phyloP scores from a whole-genome alignment of 2,113 vertebrate species.

The Centropus unirufus region DNA sequence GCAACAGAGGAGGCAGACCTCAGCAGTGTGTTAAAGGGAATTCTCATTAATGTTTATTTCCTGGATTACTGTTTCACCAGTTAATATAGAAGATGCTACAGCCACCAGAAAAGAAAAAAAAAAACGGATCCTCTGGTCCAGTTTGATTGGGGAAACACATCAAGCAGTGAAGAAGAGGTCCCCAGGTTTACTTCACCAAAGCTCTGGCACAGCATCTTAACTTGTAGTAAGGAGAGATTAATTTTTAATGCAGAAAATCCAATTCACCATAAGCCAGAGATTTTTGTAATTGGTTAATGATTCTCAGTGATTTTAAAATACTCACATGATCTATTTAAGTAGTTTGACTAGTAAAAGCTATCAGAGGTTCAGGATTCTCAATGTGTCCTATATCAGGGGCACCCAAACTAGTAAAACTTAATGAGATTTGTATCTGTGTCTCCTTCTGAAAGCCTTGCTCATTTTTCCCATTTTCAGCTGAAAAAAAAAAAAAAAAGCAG shows the following conservation, averaged over 20 bases:
- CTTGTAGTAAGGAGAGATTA: neutral
- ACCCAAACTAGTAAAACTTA: neutral
- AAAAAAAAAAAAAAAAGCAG: neutral
- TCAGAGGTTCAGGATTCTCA: neutral
- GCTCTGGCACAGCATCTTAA: neutral
- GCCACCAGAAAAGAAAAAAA: neutral
- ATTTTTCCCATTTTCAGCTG: neutral
- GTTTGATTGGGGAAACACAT: neutral
- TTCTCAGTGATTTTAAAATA: neutral
- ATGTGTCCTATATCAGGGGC: neutral
- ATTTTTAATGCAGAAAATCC: neutral
- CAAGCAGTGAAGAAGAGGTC: neutral
- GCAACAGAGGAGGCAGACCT: slow-evolving; percentile 4
- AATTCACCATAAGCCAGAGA: neutral
- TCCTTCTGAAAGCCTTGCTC: neutral
- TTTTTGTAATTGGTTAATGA: neutral
- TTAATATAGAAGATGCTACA: neutral
- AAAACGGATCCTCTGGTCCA: neutral
- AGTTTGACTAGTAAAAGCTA: neutral
- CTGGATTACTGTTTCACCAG: neutral
- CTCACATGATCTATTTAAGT: neutral
- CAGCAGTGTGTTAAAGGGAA: neutral
- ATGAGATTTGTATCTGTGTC: neutral
- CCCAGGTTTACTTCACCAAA: neutral
- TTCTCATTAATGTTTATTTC: slow-evolving; percentile 17